phyloP scores from a whole-genome alignment of 2,113 vertebrate species.

The Bubo scandiacus region DNA sequence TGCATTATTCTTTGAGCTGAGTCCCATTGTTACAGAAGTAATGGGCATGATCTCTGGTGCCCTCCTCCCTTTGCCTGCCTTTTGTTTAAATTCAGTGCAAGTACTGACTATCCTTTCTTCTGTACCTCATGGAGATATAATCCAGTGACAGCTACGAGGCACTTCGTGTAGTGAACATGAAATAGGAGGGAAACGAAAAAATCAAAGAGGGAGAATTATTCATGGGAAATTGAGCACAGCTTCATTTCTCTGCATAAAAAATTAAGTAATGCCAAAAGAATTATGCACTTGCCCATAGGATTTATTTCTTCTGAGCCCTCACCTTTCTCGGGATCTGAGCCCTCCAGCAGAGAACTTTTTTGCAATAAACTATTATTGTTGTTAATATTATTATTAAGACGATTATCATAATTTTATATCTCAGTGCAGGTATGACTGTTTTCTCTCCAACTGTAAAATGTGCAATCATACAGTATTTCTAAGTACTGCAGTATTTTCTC shows the following conservation, averaged over 20 bases:
- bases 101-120: constrained; percentile 11
- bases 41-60: neutral
- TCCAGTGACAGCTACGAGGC: constrained; percentile 1
- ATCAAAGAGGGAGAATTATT: constrained; percentile 51
- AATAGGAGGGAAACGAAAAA: constrained; percentile 42
- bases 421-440: neutral
- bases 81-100: constrained; percentile 39
- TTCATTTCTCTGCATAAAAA: constrained; percentile 54
- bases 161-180: constrained; percentile 14
- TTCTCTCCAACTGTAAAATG: neutral
- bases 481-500: neutral
- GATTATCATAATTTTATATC: neutral
- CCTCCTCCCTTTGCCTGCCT: neutral
- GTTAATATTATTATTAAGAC: neutral
- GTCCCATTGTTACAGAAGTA: neutral
- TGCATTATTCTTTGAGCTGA: neutral
- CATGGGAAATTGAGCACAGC: constrained; percentile 50
- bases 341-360: neutral
- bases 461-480: neutral
- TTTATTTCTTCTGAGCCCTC: constrained; percentile 31
- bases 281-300: neutral
- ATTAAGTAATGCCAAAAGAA: constrained; percentile 16
- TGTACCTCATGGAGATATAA: neutral
- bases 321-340: neutral
- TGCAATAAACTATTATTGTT: neutral